Percentiles rank a stretch among this genome's conserved stretches.
phyloP scores from a whole-genome alignment of 2,797 vertebrate genomes.

The Odontamblyopus rebecca region DNA sequence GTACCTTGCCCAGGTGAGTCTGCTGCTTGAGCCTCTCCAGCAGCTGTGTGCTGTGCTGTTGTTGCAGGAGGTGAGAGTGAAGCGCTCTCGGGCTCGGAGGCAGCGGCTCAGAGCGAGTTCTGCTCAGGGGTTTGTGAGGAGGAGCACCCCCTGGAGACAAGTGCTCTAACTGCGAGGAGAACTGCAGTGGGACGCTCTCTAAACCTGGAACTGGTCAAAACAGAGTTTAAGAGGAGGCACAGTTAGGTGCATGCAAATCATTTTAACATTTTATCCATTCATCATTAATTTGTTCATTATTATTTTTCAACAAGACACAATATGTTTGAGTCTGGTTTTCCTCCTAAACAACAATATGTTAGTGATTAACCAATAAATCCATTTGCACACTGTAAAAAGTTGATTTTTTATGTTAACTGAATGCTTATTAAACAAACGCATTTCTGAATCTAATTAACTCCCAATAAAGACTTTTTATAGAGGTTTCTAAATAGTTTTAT shows the following conservation, averaged over 20 bases:
- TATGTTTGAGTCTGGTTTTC: too few relatives aligned
- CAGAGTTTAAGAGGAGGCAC: neutral
- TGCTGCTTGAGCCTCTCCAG: slow-evolving; percentile 90
- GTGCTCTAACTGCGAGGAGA: slow-evolving; percentile 74
- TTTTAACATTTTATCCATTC: neutral
- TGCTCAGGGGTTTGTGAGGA: slow-evolving; percentile 88
- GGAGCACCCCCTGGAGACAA: slow-evolving; percentile 81
- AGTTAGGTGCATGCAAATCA: neutral
- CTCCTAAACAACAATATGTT: too few relatives aligned
- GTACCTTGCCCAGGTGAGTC: slow-evolving; percentile 83
- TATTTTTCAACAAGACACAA: too few relatives aligned
- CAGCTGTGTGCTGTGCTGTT: slow-evolving; percentile 84
- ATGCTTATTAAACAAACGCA: too few relatives aligned
- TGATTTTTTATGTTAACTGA: too few relatives aligned
- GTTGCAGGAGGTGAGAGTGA: slow-evolving; percentile 82
- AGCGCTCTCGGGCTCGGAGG: slow-evolving; percentile 83
- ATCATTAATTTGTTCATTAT: neutral
- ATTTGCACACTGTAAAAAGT: too few relatives aligned
- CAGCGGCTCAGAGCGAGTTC: slow-evolving; percentile 92
- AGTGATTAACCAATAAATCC: too few relatives aligned
- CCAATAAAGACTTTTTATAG: too few relatives aligned
- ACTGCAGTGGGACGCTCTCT: slow-evolving; percentile 83
- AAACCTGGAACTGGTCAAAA: slow-evolving; percentile 81
- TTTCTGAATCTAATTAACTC: too few relatives aligned
- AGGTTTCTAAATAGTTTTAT: too few relatives aligned